Evolutionary conservation across 2,113 vertebrate genomes (phyloP).

Genomic region (Bambusicola thoracicus): DNA sequence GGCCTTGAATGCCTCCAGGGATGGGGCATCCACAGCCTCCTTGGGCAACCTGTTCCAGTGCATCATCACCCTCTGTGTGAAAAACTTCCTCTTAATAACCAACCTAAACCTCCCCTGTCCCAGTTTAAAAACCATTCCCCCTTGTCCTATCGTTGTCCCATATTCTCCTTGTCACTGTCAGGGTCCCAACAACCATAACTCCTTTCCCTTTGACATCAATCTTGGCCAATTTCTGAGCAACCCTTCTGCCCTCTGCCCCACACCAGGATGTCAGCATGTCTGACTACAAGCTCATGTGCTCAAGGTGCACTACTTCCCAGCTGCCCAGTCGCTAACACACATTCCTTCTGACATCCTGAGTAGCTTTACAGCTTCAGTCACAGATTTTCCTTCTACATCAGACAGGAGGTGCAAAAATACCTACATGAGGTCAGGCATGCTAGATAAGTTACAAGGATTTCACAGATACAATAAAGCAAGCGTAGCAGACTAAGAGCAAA

Average conservation of each 20-base stretch:
- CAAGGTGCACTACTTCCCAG: background rate
- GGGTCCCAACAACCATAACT: background rate
- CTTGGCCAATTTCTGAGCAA: background rate
- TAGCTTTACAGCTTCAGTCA: background rate
- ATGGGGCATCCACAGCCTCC: too few relatives aligned
- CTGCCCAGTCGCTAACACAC: rapidly evolving
- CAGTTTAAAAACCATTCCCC: too few relatives aligned
- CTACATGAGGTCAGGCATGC: background rate
- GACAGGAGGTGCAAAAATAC: background rate
- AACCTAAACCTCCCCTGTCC: too few relatives aligned
- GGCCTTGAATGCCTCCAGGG: too few relatives aligned
- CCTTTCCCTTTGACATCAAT: background rate
- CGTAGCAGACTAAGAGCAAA: background rate
- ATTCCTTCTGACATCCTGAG: rapidly evolving
- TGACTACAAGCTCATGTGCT: rapidly evolving
- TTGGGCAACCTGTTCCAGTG: too few relatives aligned
- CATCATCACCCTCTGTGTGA: too few relatives aligned
- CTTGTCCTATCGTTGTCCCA: too few relatives aligned
- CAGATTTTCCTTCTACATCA: background rate
- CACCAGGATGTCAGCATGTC: background rate
- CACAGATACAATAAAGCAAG: background rate
- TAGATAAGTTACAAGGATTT: background rate
- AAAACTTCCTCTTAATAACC: too few relatives aligned
- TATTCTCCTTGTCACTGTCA: background rate
- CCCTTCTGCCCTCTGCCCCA: background rate